Evolutionary conservation across 92 coral and sea anemone species (phyloP), one percentile per base, ranked within the genome.

Genomic region (Siderastrea radians): DNA sequence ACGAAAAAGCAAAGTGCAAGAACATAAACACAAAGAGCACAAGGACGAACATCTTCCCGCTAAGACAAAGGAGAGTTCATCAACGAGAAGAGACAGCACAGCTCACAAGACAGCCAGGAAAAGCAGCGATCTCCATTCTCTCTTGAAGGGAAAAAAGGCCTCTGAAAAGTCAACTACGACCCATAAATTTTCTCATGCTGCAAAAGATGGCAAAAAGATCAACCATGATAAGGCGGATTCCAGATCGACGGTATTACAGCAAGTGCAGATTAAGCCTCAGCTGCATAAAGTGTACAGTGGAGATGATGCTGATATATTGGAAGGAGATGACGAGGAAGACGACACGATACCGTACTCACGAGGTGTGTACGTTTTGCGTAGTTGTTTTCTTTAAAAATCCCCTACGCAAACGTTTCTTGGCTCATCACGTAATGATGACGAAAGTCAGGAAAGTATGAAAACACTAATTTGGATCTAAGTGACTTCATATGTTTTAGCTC

Each of bases 291-390:
- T 54, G 11, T 84, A 84, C 87, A 50, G 54, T 26, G 59, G 65
- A 43, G 74, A 84, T 61, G 73, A 62, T 14, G 87, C 81, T 19
- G 81, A 84, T 51, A 38, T 74, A 13, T 52, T 84, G 14, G 87
- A 84, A 74, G 87, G 87, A 49, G 87, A 84, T 53, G 87, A 83
- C 9, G 81, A 73, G 8, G 87, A 84, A 15, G 87, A 60, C 19
- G 80, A 84, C 8, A 9, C 51, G 15, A 51, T 82, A 44, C 63
- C 80, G 14, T 62, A 64, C 26, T 73, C 80, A 6, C 79, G 87
- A 72, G 87, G 87, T 84, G 15, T 1, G 80, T 16, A 13, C 19
- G 10, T 59, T 8, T 17, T 49, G 38, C 10, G 38, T 26, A 26
- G 38, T 26, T 26, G 38, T 26, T 26, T 26, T 26, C 38, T 26